Base-by-base conservation (phyloP, 2,888 invertebrate species). In the Lasioglossum calceatum region DNA sequence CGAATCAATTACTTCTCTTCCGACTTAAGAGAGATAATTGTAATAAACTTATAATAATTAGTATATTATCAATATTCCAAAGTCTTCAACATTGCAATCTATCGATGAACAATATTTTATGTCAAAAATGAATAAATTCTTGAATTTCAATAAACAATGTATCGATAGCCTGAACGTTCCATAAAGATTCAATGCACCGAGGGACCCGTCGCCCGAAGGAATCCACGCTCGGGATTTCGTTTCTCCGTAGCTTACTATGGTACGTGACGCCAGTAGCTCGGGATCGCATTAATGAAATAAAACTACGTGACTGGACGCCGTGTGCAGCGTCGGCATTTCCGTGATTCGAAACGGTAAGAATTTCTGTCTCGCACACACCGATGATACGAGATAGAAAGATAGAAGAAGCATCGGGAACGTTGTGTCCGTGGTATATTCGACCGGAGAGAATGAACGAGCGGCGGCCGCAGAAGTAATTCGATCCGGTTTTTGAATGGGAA, bases 241-340 rank as follows among this genome's bases (percentile, higher is more conserved):
- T 50, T 73, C 32, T 19, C 27, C 23, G 32, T 50, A 16, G 44
- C 54, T 23, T 23, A 54, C 23, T 54, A 77, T 23, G 79, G 42
- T 79, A 58, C 72, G 70, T 36, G 39, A 80, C 42, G 42, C 19
- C n/a, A 10, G 67, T 12, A 23, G 44, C 3, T 16, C 14, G 7
- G 61, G 76, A 39, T 50, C 81, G 72, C 74, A 90, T 92, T 93
- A 92, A 93, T 92, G 89, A 89, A 92, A 92, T 89, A 86, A 76
- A 73, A 36, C 76, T 89, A 92, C 93, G 93, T 93, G 92, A 92
- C 91, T 83, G 73, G 86, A 82, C 75, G 77, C 82, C 70, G 72
- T 39, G 36, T 80, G 83, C 88, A 86, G 79, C 79, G 89, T 91
- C 77, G 79, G 75, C 89, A 86, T 79, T 86, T 88, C 88, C 92